Evolutionary conservation across 1,140 invertebrate genomes (phyloP), one percentile per base, ranked within the genome.

Genomic region (Manduca sexta): DNA sequence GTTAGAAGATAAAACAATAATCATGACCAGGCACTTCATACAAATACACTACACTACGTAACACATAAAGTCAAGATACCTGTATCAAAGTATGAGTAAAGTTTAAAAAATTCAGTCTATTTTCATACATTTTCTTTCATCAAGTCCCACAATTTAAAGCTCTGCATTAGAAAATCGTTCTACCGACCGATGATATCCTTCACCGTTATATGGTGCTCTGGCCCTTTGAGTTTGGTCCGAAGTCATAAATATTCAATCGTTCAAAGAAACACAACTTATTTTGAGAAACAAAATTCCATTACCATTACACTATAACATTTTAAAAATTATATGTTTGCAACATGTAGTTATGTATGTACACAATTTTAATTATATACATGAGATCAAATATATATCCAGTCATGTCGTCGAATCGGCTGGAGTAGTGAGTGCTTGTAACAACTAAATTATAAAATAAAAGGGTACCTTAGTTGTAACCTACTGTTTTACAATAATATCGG

Each of bases 81-180:
- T 81, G 77, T 80, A 81, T 71, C 74, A 72, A 74, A 74, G 71
- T 76, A 81, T 68, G 66, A 73, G 74, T 79, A 74, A 74, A 74
- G 58, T 74, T 78, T 66, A 69, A 72, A 80, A 43, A 79, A 74
- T 74, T 84, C 80, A 84, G 80, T 84, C 77, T 78, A 72, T 76
- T 62, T 52, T 59, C 72, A 61, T 70, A 69, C 64, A 54, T 61
- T 59, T 64, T 67, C 54, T 57, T 65, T 65, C 71, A 64, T 73
- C 74, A 72, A 77, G 67, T 74, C 62, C 75, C 61, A 68, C 60
- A 65, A 66, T 69, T 83, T 84, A 84, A 81, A 81, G 80, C 80
- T 81, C 69, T 75, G 67, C 45, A 64, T 72, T 75, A 71, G 56
- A 74, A 70, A 69, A 60, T 64, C 64, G 56, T 58, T 60, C 54